Evolutionary conservation across 2,888 invertebrate genomes (phyloP).

Genomic region (Blera fallax): DNA sequence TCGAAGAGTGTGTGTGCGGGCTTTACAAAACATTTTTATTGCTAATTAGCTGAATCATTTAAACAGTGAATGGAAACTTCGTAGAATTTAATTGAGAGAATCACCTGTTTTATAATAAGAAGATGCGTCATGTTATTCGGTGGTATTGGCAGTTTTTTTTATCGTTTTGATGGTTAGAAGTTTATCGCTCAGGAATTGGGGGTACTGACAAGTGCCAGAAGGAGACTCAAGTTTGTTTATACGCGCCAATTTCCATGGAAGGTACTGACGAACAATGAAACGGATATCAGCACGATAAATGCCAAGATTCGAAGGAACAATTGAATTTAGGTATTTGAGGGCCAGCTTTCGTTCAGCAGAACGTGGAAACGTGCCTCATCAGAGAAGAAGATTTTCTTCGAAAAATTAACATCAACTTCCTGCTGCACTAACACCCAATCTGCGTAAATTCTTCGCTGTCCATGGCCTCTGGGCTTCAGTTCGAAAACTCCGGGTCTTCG

Average conservation of each 20-base stretch:
- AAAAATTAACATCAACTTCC: no score
- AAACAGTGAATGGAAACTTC: neutral
- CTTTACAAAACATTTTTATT: neutral
- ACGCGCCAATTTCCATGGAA: neutral
- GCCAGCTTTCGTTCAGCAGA: no score
- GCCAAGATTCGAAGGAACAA: no score
- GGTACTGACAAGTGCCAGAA: neutral
- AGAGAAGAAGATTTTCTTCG: no score
- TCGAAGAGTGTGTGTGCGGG: neutral
- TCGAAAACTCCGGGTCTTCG: no score
- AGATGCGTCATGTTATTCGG: constrained; percentile 26
- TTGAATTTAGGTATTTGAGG: no score
- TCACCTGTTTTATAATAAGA: constrained; percentile 31
- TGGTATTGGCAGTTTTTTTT: neutral
- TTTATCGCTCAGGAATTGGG: neutral
- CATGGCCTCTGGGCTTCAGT: no score
- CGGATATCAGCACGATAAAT: neutral
- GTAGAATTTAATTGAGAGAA: constrained; percentile 9
- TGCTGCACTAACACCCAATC: no score
- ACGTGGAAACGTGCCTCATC: no score
- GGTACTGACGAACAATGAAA: neutral
- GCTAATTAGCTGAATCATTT: constrained; percentile 44
- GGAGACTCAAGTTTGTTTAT: neutral
- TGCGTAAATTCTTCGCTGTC: no score
- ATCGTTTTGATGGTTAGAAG: neutral